phyloP scores from a whole-genome alignment of 1,140 invertebrate genomes.

The Pogonomyrmex californicus region DNA sequence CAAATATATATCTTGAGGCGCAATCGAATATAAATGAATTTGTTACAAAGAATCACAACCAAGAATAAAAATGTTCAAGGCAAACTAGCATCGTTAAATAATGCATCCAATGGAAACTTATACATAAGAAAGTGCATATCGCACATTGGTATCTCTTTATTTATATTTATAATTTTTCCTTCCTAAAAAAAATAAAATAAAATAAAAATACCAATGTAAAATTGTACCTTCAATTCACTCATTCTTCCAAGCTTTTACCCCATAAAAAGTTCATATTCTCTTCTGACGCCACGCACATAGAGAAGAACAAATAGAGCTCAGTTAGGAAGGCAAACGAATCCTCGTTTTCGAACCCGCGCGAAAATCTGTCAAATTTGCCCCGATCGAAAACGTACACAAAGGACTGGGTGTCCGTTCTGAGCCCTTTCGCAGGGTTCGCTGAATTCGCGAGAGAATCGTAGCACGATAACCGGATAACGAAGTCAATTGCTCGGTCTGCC shows the following conservation, averaged over 20 bases:
- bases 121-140: background rate
- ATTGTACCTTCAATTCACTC: background rate
- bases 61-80: background rate
- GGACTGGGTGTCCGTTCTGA: background rate
- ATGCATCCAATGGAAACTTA: background rate
- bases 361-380: conserved; percentile 48
- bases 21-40: background rate
- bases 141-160: background rate
- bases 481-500: conserved; percentile 37
- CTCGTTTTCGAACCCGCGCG: background rate
- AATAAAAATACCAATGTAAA: background rate
- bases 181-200: background rate
- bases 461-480: conserved; percentile 47
- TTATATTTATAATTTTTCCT: background rate
- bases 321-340: conserved; percentile 45
- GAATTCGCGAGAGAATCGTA: conserved; percentile 28
- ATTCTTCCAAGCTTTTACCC: background rate
- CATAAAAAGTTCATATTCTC: conserved; percentile 1
- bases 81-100: background rate
- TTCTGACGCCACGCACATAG: background rate
- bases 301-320: conserved; percentile 32
- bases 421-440: conserved; percentile 13
- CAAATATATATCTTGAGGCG: background rate
- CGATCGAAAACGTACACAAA: conserved; percentile 45
- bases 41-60: background rate